These are phyloP conservation scores for Nasonia longicornis DNA, from an alignment of 1,140 invertebrate species.

Conservation along the genomic window DNA sequence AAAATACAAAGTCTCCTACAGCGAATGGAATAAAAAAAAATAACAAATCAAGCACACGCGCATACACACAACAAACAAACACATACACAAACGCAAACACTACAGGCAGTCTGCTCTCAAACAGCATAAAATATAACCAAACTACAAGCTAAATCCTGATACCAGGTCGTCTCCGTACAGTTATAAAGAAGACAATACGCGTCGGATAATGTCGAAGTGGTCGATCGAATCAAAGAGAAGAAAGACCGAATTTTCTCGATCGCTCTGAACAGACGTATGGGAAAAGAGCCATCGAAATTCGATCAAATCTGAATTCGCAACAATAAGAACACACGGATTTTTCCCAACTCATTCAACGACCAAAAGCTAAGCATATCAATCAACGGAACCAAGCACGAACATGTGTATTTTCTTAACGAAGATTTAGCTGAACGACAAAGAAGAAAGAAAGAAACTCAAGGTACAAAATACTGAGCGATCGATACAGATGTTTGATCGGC, in stretches of 20 bases:
- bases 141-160: constrained; percentile 62
- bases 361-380: constrained; percentile 35
- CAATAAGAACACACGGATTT: neutral
- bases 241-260: neutral
- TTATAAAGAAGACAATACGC: constrained; percentile 49
- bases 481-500: neutral
- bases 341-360: neutral
- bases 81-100: constrained; percentile 43
- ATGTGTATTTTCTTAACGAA: neutral
- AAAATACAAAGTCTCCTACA: constrained; percentile 39
- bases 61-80: constrained; percentile 19
- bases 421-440: neutral
- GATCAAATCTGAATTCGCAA: no score
- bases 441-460: neutral
- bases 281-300: no score
- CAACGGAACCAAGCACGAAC: constrained; percentile 52
- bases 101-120: constrained; percentile 57
- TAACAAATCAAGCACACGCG: constrained; percentile 13
- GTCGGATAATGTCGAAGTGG: constrained; percentile 33
- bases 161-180: constrained; percentile 68
- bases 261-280: neutral
- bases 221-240: constrained; percentile 24
- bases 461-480: constrained; percentile 21
- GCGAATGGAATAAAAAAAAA: constrained; percentile 5
- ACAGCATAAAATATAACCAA: constrained; percentile 47